Evolutionary conservation across 92 coral and sea anemone genomes (phyloP), one percentile per base, ranked within the genome.

Genomic region (Umimayanthus kanabou): DNA sequence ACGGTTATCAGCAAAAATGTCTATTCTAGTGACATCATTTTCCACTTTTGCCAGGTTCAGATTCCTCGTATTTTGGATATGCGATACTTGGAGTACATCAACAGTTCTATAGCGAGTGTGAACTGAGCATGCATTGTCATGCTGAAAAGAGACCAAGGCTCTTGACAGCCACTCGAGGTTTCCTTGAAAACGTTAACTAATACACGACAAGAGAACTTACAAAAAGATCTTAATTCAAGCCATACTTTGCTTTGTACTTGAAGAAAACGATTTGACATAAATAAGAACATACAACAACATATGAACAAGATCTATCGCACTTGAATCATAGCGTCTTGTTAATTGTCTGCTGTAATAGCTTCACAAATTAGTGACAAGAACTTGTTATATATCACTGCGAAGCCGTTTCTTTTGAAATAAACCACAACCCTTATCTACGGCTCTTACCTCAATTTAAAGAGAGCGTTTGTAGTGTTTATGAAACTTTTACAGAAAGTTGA

Each of bases 1-100:
- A 83, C 77, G 65, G 42, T 83, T 49, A 83, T 83, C 87, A 83
- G 77, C 87, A 22, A 83, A 8, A 43, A 7, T 83, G 37, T 50
- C 43, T 33, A 45, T 69, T 28, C 67, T 71, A 18, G 79, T 83
- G 87, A 83, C 87, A 83, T 83, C 79, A 83, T 61, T 40, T 69
- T 45, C 61, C 78, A 39, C 25, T 83, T 40, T 83, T 58, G 33
- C 43, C 67, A 39, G 49, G 26, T 69, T 64, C 85, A 67, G 70
- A 14, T 65, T 55, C 42, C 53, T 30, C 9, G 71, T 64, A 39
- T 9, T 5, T 0, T 2, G 29, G 77, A 70, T 42, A 73, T 29
- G 67, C 7, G 66, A 80, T 57, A 80, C 84, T 55, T 67, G 50
- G 37, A 20, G 13, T 22, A 28, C n/a, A 11, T 79, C 23, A 26